Percentiles rank a stretch among this genome's conserved stretches.
Evolutionary conservation across 2,113 vertebrate genomes (phyloP).

Genomic region (Fulmarus glacialis): DNA sequence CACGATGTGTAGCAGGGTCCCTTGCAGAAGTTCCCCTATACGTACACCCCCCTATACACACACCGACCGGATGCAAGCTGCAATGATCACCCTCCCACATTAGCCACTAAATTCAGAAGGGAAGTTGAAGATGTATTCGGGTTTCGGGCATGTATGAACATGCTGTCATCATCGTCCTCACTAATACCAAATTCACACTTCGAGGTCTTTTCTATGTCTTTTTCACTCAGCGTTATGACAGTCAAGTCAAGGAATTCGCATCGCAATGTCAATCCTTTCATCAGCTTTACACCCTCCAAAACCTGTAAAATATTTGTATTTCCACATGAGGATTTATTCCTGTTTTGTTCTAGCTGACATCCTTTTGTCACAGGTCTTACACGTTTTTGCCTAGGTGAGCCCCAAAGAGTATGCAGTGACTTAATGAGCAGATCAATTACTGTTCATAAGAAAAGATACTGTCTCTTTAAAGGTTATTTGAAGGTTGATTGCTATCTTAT

Average conservation of each 20-base stretch:
- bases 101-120: neutral
- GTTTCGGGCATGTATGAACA: neutral
- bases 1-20: accelerated
- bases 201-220: neutral
- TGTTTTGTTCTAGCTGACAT: slow-evolving; percentile 43
- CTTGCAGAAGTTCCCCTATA: accelerated
- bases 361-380: slow-evolving; percentile 14
- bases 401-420: slow-evolving; percentile 48
- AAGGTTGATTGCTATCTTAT: slow-evolving; percentile 92
- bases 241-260: neutral
- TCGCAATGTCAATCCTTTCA: neutral
- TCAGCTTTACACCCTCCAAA: neutral
- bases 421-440: slow-evolving; percentile 85
- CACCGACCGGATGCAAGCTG: neutral
- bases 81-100: neutral
- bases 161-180: accelerated
- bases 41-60: accelerated
- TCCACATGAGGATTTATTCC: slow-evolving; percentile 19
- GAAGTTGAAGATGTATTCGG: neutral
- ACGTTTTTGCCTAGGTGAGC: slow-evolving; percentile 65
- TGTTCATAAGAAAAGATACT: slow-evolving; percentile 69
- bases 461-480: slow-evolving; percentile 88
- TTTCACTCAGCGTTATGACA: neutral
- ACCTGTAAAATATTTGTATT: neutral
- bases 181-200: neutral